These are phyloP conservation scores for Eptesicus fuscus DNA, from an alignment of 2,113 vertebrate genomes.

Conservation along the genomic window DNA sequence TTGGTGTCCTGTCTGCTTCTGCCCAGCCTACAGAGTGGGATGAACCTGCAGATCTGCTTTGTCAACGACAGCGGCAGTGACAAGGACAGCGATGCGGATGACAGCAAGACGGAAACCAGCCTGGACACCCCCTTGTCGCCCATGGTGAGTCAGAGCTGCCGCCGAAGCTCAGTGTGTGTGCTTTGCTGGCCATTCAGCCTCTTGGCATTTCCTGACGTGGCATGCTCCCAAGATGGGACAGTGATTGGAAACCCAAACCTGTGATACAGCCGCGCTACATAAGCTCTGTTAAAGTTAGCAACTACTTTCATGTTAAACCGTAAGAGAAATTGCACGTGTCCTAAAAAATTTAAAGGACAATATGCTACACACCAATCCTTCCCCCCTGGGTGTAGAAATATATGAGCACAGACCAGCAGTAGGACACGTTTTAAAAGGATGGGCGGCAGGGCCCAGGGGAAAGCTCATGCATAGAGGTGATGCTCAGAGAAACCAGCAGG, in stretches of 20 bases:
- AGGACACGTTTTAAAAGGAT: neutral
- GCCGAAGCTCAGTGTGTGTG: rapidly evolving
- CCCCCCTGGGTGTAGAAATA: neutral
- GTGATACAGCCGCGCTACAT: no score
- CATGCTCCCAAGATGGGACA: neutral
- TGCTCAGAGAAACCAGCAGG: neutral
- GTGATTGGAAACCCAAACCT: neutral
- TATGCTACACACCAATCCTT: neutral
- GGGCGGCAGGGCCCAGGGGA: neutral
- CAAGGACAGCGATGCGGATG: constrained; percentile 98
- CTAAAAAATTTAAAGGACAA: neutral
- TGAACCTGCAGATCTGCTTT: constrained; percentile 99
- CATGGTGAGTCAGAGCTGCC: constrained; percentile 84
- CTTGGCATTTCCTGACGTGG: neutral
- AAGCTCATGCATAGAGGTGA: neutral
- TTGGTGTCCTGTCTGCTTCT: neutral
- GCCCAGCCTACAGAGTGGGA: constrained; percentile 94
- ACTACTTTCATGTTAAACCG: neutral
- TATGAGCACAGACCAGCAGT: neutral
- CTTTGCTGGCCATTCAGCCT: neutral
- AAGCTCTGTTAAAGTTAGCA: neutral
- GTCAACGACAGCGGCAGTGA: constrained; percentile 98
- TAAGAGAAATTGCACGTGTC: neutral
- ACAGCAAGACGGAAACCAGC: constrained; percentile 99
- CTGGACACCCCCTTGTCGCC: constrained; percentile 96